These are phyloP conservation scores for Mesembrinibis cayennensis DNA, from an alignment of 2,113 vertebrate species.

Conservation along the genomic window DNA sequence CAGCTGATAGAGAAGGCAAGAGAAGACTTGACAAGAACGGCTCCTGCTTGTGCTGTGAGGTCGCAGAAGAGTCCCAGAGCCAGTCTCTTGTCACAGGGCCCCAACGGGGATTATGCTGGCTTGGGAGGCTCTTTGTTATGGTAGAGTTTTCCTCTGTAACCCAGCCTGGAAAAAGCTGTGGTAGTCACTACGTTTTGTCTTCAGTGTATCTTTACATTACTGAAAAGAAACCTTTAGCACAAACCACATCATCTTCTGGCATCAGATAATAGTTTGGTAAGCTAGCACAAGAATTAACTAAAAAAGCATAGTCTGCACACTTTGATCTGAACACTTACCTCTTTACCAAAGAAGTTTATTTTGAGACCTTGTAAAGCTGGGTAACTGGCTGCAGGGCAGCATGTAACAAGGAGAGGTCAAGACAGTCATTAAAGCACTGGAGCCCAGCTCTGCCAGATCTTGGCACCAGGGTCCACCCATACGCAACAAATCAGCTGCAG, in stretches of 20 bases:
- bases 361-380: neutral
- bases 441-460: neutral
- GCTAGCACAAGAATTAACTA: neutral
- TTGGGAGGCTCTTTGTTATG: neutral
- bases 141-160: neutral
- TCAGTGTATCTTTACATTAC: neutral
- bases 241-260: neutral
- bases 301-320: neutral
- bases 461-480: neutral
- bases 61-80: neutral
- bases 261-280: neutral
- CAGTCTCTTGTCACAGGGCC: neutral
- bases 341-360: neutral
- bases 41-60: neutral
- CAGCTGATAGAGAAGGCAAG: neutral
- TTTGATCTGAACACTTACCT: neutral
- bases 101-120: neutral
- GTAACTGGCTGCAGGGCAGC: neutral
- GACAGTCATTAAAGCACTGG: neutral
- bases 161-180: neutral
- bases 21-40: neutral
- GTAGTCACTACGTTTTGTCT: neutral
- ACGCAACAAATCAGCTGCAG: neutral
- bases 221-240: neutral
- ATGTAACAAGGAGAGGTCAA: neutral